These are phyloP conservation scores for Sesia bembeciformis DNA, from an alignment of 2,888 invertebrate genomes.

Conservation along the genomic window DNA sequence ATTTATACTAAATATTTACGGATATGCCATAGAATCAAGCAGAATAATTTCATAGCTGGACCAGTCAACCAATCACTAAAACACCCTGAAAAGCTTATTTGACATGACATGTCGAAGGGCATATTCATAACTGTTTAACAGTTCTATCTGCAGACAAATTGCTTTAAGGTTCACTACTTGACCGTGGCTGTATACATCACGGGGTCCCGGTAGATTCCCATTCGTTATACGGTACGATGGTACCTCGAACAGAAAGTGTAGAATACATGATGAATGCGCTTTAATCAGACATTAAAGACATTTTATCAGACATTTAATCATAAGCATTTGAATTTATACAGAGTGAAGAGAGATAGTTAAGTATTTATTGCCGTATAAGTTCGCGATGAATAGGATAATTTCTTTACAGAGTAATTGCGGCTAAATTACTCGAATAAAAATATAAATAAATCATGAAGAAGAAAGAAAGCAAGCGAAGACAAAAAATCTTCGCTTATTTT, in stretches of 20 bases:
- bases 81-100: not conserved
- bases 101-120: not conserved
- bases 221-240: not conserved
- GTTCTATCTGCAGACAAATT: not conserved
- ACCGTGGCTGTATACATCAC: conserved; percentile 12
- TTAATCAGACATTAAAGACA: not conserved
- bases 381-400: no score
- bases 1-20: no score
- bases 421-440: no score
- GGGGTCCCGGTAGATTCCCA: not conserved
- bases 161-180: conserved; percentile 11
- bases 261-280: not conserved
- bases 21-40: no score
- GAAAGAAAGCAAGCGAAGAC: no score
- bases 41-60: no score
- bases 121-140: not conserved
- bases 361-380: no score
- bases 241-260: not conserved
- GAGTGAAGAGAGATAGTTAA: no score
- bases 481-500: no score
- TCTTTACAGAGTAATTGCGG: no score
- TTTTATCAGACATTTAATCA: not conserved
- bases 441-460: no score
- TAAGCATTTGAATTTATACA: not conserved
- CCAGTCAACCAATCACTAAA: no score